Percentiles rank a stretch among this genome's conserved stretches.
These are phyloP conservation scores for Orchestes rusci DNA, from an alignment of 2,888 invertebrate genomes.

Conservation along the genomic window DNA sequence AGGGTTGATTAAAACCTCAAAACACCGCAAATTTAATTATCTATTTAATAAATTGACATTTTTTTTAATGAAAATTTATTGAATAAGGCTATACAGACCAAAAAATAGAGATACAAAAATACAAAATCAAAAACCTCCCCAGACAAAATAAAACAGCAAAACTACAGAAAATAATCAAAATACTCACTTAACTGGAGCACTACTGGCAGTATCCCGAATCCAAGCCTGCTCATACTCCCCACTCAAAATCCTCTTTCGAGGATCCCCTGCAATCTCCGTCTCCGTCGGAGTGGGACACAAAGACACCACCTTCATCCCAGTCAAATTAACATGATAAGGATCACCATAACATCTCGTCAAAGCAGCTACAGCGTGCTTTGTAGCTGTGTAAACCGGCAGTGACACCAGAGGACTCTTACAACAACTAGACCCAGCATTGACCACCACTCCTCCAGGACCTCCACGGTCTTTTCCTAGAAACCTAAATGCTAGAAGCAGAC, in stretches of 20 bases:
- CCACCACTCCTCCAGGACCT: slow-evolving; percentile 66
- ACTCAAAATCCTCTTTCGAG: slow-evolving; percentile 62
- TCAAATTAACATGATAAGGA: slow-evolving; percentile 63
- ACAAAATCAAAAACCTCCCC: no score
- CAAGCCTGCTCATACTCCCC: slow-evolving; percentile 67
- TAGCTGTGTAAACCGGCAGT: slow-evolving; percentile 69
- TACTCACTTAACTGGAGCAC: slow-evolving; percentile 18
- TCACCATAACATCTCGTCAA: slow-evolving; percentile 69
- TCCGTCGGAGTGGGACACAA: slow-evolving; percentile 65
- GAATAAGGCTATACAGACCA: no score
- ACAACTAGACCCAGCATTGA: slow-evolving; percentile 69
- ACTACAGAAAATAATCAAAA: no score
- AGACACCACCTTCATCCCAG: slow-evolving; percentile 64
- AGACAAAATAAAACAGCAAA: no score
- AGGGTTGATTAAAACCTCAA: no score
- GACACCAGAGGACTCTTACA: slow-evolving; percentile 63
- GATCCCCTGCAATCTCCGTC: slow-evolving; percentile 58
- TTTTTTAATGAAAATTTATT: no score
- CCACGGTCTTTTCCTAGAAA: slow-evolving; percentile 71
- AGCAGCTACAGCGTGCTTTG: slow-evolving; percentile 68
- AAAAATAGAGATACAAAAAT: no score
- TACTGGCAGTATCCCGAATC: slow-evolving; percentile 60
- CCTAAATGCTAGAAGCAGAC: slow-evolving; percentile 64
- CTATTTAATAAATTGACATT: no score
- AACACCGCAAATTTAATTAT: no score